Evolutionary conservation across 2,797 vertebrate genomes (phyloP).

Genomic region (Sebastes oblongus): DNA sequence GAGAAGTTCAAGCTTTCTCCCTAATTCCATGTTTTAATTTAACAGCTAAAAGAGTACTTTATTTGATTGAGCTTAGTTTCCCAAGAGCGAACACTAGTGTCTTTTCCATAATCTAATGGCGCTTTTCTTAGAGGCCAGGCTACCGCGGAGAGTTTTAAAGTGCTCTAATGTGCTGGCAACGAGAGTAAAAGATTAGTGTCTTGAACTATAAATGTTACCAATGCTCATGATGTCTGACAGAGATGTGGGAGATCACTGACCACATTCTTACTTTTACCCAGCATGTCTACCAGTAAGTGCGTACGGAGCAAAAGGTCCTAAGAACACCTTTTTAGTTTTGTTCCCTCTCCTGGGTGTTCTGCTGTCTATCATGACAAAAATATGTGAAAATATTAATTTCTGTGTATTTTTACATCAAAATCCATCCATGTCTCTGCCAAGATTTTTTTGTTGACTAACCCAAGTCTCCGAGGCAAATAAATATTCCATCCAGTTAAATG

Average conservation of each 20-base stretch:
- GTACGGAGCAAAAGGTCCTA: not conserved
- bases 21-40: slow-evolving; percentile 41
- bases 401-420: not conserved
- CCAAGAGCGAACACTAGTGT: slow-evolving; percentile 6
- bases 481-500: not conserved
- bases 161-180: not conserved
- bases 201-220: not conserved
- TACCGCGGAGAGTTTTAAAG: slow-evolving; percentile 5
- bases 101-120: slow-evolving; percentile 19
- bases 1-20: not conserved
- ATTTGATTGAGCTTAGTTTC: slow-evolving; percentile 25
- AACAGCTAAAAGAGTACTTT: slow-evolving; percentile 33
- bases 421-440: not conserved
- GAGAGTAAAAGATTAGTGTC: slow-evolving; percentile 1
- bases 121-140: slow-evolving; percentile 3
- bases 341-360: not conserved
- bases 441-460: not conserved
- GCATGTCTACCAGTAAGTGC: not conserved
- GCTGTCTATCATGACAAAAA: not conserved
- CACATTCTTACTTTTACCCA: not conserved
- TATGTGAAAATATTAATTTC: not conserved
- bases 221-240: not conserved
- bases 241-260: not conserved
- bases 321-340: not conserved
- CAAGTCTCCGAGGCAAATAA: not conserved